Evolutionary conservation across 2,797 vertebrate genomes (phyloP).

Genomic region (Platalea minor): DNA sequence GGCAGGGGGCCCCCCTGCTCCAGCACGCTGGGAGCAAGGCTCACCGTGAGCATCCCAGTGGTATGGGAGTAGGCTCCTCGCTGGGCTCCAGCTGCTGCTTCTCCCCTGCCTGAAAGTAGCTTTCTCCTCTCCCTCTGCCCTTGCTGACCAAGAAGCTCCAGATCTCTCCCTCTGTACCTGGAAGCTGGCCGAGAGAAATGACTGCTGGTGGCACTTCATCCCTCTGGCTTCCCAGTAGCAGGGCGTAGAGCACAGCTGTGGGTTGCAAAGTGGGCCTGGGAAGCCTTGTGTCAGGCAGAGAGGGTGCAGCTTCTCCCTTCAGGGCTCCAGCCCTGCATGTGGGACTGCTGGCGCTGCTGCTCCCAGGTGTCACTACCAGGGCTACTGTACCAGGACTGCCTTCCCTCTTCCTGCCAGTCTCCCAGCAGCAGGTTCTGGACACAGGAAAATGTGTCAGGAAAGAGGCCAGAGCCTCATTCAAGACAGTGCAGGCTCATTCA

Average conservation of each 20-base stretch:
- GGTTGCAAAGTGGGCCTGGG: background rate
- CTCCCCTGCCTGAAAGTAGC: background rate
- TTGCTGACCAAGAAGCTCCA: background rate
- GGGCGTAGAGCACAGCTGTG: accelerated
- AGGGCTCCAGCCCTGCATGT: background rate
- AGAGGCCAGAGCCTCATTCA: slow-evolving; percentile 3
- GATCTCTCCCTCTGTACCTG: background rate
- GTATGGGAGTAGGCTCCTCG: accelerated
- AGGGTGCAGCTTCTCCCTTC: background rate
- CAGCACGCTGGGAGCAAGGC: background rate
- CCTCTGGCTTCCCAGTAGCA: background rate
- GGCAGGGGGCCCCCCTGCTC: slow-evolving; percentile 35
- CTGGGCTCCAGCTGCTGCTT: background rate
- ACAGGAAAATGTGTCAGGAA: slow-evolving; percentile 10
- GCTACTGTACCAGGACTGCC: background rate
- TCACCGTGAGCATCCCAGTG: background rate
- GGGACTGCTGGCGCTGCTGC: background rate
- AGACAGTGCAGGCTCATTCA: background rate
- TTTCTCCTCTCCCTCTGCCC: background rate
- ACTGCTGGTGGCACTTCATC: background rate
- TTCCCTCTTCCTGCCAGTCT: background rate
- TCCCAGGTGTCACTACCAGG: background rate
- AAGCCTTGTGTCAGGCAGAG: background rate
- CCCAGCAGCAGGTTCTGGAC: slow-evolving; percentile 17
- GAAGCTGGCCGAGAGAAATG: background rate